Evolutionary conservation across 2,888 invertebrate genomes (phyloP), one percentile per base, ranked within the genome.

Genomic region (Oscheius sp.): DNA sequence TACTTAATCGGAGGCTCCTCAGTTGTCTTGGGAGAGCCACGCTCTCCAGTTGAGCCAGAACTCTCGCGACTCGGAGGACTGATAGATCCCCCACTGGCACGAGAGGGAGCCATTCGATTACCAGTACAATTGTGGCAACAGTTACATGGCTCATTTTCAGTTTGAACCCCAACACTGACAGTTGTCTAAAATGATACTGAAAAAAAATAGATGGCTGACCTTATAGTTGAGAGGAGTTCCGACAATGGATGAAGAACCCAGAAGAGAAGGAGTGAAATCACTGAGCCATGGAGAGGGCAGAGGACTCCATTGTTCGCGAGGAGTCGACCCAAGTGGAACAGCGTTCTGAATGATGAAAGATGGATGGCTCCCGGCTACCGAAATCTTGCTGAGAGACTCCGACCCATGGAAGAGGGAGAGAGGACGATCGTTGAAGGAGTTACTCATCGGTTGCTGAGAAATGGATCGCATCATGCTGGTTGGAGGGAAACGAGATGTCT

Each of bases 1-100:
- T 77, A 79, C 12, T 45, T 57, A 22, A 57, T 67, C 24, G 61
- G 56, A 45, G 68, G 59, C 9, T 63, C 64, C 20, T 62, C 59
- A n/a, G 66, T 41, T 56, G 57, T 61, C 2, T 50, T 50, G 20
- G 74, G 74, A 26, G 74, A 72, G 26, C 63, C 38, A 14, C 72
- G 54, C 17, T 70, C 75, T 5, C 56, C 47, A 22, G 49, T 30
- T 17, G 73, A 73, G 30, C 63, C 67, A 30, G 54, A 57, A 33
- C 73, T 73, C 28, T 75, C 72, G 9, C 68, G 56, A 32, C 71
- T 71, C 22, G 75, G 75, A 33, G 75, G 75, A 44, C 56, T 68
- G 2, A 71, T 61, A 0, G 77, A 77, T 2, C 75, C 72, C 2
- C 72, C 73, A n/a, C 74, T 71, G 20, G 71, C 71, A 45, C 72